Evolutionary conservation across 2,888 invertebrate species (phyloP).

Genomic region (Drosophila anomalata): DNA sequence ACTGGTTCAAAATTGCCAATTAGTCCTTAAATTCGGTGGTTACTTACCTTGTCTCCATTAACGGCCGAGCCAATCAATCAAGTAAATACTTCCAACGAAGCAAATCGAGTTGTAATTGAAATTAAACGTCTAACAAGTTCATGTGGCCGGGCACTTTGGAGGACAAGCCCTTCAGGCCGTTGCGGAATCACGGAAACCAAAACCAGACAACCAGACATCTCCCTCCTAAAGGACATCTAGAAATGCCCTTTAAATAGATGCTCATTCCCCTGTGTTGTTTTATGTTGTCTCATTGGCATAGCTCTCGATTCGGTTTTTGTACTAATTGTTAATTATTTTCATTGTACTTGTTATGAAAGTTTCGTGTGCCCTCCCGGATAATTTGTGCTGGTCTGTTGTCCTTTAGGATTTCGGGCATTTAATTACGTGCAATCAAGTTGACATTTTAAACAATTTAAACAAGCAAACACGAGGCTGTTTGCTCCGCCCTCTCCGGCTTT

Average conservation of each 20-base stretch:
- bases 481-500: slow-evolving; percentile 27
- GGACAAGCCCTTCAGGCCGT: slow-evolving; percentile 55
- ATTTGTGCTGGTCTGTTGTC: slow-evolving; percentile 44
- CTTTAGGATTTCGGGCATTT: slow-evolving; percentile 77
- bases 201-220: slow-evolving; percentile 10
- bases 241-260: slow-evolving; percentile 9
- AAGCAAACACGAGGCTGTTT: slow-evolving; percentile 59
- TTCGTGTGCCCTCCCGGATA: slow-evolving; percentile 18
- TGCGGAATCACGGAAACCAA: slow-evolving; percentile 11
- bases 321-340: slow-evolving; percentile 79
- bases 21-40: background rate
- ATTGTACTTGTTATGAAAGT: slow-evolving; percentile 74
- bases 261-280: slow-evolving; percentile 21
- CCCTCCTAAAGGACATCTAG: background rate
- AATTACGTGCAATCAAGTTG: slow-evolving; percentile 81
- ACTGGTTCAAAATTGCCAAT: background rate
- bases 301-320: slow-evolving; percentile 63
- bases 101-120: slow-evolving; percentile 67
- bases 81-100: slow-evolving; percentile 4
- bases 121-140: slow-evolving; percentile 50
- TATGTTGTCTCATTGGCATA: slow-evolving; percentile 57
- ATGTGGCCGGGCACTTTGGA: slow-evolving; percentile 42
- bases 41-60: background rate
- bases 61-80: slow-evolving; percentile 14
- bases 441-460: slow-evolving; percentile 80